A percentile compares a stretch with the other conserved stretches of the same genome.
Conservation (phyloP, 2,113 vertebrate species). For the Furnarius figulus region DNA sequence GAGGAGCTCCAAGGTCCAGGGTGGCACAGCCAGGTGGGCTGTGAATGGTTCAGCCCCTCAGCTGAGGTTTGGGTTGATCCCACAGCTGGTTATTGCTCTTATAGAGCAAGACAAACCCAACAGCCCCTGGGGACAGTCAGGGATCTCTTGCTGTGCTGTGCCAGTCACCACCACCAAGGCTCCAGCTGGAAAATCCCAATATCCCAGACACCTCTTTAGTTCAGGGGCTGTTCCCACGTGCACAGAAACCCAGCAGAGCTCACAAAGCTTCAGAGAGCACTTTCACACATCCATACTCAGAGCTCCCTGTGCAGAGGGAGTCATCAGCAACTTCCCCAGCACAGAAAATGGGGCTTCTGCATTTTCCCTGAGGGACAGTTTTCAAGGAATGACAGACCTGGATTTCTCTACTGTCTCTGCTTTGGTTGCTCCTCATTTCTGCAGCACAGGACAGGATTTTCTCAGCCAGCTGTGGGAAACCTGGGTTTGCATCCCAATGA, state of each 20-base stretch:
- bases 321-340: background rate
- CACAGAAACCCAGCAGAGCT: background rate
- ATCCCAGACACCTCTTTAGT: background rate
- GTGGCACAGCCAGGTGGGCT: background rate
- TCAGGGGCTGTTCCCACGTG: background rate
- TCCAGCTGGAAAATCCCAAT: background rate
- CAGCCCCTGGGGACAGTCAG: rapidly evolving
- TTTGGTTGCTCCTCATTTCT: background rate
- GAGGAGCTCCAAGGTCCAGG: background rate
- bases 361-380: background rate
- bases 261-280: background rate
- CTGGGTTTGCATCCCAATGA: rapidly evolving
- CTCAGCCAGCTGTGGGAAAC: background rate
- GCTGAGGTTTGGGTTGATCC: background rate
- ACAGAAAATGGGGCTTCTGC: background rate
- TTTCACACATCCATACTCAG: background rate
- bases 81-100: background rate
- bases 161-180: background rate
- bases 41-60: background rate
- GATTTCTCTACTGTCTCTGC: background rate
- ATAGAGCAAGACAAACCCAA: background rate
- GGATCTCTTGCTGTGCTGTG: background rate
- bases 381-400: background rate
- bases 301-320: background rate
- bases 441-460: background rate